Base-by-base conservation (phyloP, 2,888 invertebrate species). In the Tetropium fuscum region DNA sequence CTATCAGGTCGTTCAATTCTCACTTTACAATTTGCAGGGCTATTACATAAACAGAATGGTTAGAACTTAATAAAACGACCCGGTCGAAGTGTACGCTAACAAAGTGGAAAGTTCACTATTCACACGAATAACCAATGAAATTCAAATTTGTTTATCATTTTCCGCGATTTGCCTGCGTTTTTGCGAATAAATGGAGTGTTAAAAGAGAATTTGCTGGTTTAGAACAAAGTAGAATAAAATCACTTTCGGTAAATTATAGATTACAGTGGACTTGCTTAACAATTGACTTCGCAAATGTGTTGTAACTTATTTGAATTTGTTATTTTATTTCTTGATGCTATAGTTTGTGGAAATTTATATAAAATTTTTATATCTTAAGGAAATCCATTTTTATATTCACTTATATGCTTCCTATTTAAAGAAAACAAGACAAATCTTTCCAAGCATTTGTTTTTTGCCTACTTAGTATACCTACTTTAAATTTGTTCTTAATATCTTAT, bases 1-100 rank as follows among this genome's bases (percentile, higher is more conserved):
- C 68, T 73, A 73, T 72, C 73, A 69, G 68, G 64, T 66, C 68
- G 70, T 72, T 72, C 73, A 64, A 69, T 71, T 72, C 70, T 62
- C 73, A 71, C 72, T 70, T 69, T 68, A 69, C 72, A 72, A 70
- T 70, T 66, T 66, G 63, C 54, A 53, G 30, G 54, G 63, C 63
- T 63, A 59, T 71, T 68, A 66, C 66, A 68, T 66, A 63, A 68
- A 71, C 60, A 53, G 63, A 65, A 68, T 58, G 60, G 64, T 59
- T 65, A 63, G 63, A 54, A 54, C 68, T 64, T 63, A 60, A 65
- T 68, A 68, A 67, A 70, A 65, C 36, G 44, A n/a, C 56, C 27
- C 20, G 40, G 40, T 40, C 22, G 19, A 16, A 51, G 51, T 40
- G n/a, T 40, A 27, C 40, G 51, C 40, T 51, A 51, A 51, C 40